Evolutionary conservation across 30 jellyfish, hydroid and myxozoan genomes (phyloP), one percentile per base, ranked within the genome.

Genomic region (Aurelia aurita complex sp. Pacific): DNA sequence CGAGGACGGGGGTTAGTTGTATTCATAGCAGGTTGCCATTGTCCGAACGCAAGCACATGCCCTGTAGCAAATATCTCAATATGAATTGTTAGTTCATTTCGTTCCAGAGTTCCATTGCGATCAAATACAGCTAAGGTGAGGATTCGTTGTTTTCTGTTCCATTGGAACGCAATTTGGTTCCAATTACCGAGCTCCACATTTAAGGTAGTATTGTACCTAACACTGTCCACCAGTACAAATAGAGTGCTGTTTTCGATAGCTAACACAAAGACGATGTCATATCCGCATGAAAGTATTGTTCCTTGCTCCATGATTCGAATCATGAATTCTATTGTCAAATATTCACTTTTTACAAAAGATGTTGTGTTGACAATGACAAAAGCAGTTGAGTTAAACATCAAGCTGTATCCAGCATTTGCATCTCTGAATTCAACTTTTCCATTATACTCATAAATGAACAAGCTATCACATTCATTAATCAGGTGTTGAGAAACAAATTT

Each of bases 21-120:
- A 55, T 76, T 85, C 87, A 85, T 74, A 18, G 94, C 81, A 18
- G 91, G 91, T 81, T 82, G 91, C 91, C 91, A 82, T 61, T 82
- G 81, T 23, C 91, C 91, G 19, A 82, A 82, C 5, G 85, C 81
- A 2, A 82, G 67, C 4, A 82, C 64, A 55, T 73, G 64, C 16
- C 63, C 71, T 10, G 52, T 40, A 1, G 76, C 60, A 59, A 82
- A 72, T 40, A 85, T 10, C 64, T 85, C 88, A 9, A 54, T 18
- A 12, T 64, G 19, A n/a, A 64, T 67, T 3, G 53, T 32, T 36
- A 85, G 18, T 62, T 85, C 83, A 46, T 54, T 36, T 17, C 88
- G 88, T 55, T 55, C 76, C 52, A 85, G 19, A 2, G 87, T 73
- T 23, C 94, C 88, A 51, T 85, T 67, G 16, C 17, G 55, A 69